Evolutionary conservation across 2,888 invertebrate genomes (phyloP), one percentile per base, ranked within the genome.

Genomic region (Drymonia ruficornis): DNA sequence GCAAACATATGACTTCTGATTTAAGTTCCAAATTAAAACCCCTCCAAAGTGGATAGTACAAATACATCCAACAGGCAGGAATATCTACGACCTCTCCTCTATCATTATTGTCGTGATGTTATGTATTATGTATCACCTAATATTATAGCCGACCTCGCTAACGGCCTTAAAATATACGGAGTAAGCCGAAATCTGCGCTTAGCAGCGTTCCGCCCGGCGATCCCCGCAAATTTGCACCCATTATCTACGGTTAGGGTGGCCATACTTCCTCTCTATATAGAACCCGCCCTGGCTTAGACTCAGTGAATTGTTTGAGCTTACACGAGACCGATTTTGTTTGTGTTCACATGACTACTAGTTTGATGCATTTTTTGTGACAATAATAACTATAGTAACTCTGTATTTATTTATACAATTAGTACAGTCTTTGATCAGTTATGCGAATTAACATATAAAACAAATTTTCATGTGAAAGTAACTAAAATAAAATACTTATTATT

Each of bases 161-260:
- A 7, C 28, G 28, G 23, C 28, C 28, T 44, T 45, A 49, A 29
- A 43, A 50, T 50, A 28, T 28, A 31, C 43, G 12, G 18, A 18
- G 16, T 47, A 15, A 47, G 47, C 34, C 18, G 18, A 47, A 47
- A 47, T 40, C 70, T 68, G 59, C 56, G 72, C 70, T 72, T 72
- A 70, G 60, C 53, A 57, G 50, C 70, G 69, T 65, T 59, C 48
- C 55, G 57, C 34, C 53, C 59, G 55, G 44, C 54, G 61, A 70
- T 67, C 67, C 70, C 67, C 64, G 67, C 78, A 78, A 81, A 84
- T 84, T 83, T 82, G 76, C 80, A 78, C 77, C 80, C 77, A 83
- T 84, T 83, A 76, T 69, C 70, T 63, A 28, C 45, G 18, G 13
- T 6, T 11, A 23, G 47, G 16, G 16, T 31, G 18, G 8, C 16